These are phyloP conservation scores for Cylas formicarius DNA, from an alignment of 1,140 invertebrate species.

Conservation along the genomic window DNA sequence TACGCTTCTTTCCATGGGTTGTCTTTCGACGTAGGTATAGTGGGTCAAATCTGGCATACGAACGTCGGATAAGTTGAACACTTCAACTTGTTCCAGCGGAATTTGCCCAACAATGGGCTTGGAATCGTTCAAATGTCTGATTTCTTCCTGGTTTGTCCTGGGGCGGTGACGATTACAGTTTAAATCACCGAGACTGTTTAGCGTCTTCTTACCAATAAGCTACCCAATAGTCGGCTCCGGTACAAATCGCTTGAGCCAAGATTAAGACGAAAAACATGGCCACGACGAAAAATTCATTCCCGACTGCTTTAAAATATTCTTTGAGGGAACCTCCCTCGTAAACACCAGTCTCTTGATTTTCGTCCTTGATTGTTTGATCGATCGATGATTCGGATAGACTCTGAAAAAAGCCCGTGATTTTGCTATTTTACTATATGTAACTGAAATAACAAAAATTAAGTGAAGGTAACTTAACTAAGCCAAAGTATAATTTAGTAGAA, in stretches of 20 bases:
- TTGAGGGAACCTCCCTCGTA: slow-evolving; percentile 18
- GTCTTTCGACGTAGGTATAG: neutral
- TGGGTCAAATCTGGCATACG: neutral
- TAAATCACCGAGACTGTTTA: neutral
- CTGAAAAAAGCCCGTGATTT: slow-evolving; percentile 12
- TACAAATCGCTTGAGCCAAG: slow-evolving; percentile 46
- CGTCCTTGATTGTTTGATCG: slow-evolving; percentile 16
- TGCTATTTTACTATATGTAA: too few species aligned
- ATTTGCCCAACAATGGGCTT: neutral
- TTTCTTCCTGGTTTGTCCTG: slow-evolving; percentile 33
- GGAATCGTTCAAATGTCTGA: slow-evolving; percentile 12
- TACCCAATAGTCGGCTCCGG: slow-evolving; percentile 70
- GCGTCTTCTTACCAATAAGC: slow-evolving; percentile 56
- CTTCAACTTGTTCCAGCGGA: neutral
- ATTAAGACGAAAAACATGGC: slow-evolving; percentile 51
- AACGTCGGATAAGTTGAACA: neutral
- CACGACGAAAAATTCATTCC: slow-evolving; percentile 48
- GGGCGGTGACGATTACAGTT: neutral
- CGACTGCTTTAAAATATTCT: slow-evolving; percentile 61
- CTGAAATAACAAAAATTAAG: too few species aligned
- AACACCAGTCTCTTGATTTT: slow-evolving; percentile 16
- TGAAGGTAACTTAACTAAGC: too few species aligned
- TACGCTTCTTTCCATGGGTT: neutral
- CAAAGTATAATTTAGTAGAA: too few species aligned
- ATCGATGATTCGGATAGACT: slow-evolving; percentile 13